These are phyloP conservation scores for Goniozus legneri DNA, from an alignment of 1,140 invertebrate genomes.

Conservation along the genomic window DNA sequence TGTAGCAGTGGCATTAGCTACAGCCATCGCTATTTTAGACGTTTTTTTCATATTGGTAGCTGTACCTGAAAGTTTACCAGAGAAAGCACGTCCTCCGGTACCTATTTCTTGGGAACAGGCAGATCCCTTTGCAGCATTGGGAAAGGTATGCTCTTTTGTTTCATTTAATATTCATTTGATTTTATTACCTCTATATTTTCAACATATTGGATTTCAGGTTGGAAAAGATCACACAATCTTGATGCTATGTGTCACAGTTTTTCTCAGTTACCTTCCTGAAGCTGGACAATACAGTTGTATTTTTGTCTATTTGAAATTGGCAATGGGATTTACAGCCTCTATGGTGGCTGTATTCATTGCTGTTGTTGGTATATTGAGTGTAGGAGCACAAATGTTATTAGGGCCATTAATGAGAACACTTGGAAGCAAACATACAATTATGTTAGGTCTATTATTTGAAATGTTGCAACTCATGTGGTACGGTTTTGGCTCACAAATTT, in stretches of 20 bases:
- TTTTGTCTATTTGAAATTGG: constrained; percentile 97
- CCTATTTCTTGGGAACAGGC: constrained; percentile 94
- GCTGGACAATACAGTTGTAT: constrained; percentile 99
- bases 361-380: constrained; percentile 93
- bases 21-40: constrained; percentile 91
- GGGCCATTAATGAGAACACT: constrained; percentile 87
- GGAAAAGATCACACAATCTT: constrained; percentile 94
- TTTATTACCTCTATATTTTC: too few species aligned
- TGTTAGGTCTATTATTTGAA: constrained; percentile 94
- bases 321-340: constrained; percentile 93
- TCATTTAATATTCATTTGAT: too few species aligned
- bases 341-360: constrained; percentile 98
- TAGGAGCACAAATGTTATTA: constrained; percentile 89
- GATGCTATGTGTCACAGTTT: constrained; percentile 95
- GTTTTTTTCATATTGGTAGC: constrained; percentile 97
- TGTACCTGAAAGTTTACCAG: constrained; percentile 95
- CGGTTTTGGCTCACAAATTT: constrained; percentile 83
- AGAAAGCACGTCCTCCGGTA: constrained; percentile 80
- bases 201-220: constrained; percentile 58
- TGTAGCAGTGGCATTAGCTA: constrained; percentile 93
- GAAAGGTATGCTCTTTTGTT: constrained; percentile 59
- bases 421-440: constrained; percentile 95
- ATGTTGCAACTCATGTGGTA: constrained; percentile 97
- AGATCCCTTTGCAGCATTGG: constrained; percentile 83
- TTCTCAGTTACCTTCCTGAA: constrained; percentile 98